Percentiles rank a stretch among this genome's conserved stretches.
Conservation (phyloP, 2,797 vertebrate genomes). For the Silurus aristotelis region DNA sequence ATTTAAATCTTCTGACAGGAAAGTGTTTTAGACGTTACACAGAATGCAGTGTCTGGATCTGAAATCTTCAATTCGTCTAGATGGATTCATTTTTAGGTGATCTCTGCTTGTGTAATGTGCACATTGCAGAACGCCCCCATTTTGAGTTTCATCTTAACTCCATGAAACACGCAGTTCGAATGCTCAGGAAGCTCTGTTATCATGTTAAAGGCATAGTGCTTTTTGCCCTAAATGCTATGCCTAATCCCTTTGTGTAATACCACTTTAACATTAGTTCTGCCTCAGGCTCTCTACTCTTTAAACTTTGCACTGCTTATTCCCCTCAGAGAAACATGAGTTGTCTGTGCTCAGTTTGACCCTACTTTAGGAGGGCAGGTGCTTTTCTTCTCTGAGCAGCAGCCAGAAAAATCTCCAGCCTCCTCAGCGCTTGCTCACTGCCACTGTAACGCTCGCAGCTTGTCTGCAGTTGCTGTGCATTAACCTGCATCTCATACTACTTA, state of each 20-base stretch:
- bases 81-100: not conserved
- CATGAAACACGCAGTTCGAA: not conserved
- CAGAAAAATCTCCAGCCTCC: constrained; percentile 1
- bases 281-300: constrained; percentile 5
- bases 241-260: constrained; percentile 12
- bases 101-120: not conserved
- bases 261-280: constrained; percentile 14
- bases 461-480: constrained; percentile 10
- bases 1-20: not conserved
- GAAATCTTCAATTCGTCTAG: not conserved
- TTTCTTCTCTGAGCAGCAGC: not conserved
- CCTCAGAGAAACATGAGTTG: not conserved
- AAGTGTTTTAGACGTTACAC: not conserved
- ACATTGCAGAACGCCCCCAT: not conserved
- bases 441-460: not conserved
- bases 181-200: not conserved
- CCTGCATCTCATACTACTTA: not conserved
- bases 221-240: not conserved
- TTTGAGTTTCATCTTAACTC: not conserved
- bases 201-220: constrained; percentile 1
- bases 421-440: not conserved
- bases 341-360: constrained; percentile 23
- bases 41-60: not conserved
- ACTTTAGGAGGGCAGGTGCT: constrained; percentile 18
- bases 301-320: constrained; percentile 25